Conservation (phyloP, 2,797 vertebrate species). For the Bucorvus abyssinicus region DNA sequence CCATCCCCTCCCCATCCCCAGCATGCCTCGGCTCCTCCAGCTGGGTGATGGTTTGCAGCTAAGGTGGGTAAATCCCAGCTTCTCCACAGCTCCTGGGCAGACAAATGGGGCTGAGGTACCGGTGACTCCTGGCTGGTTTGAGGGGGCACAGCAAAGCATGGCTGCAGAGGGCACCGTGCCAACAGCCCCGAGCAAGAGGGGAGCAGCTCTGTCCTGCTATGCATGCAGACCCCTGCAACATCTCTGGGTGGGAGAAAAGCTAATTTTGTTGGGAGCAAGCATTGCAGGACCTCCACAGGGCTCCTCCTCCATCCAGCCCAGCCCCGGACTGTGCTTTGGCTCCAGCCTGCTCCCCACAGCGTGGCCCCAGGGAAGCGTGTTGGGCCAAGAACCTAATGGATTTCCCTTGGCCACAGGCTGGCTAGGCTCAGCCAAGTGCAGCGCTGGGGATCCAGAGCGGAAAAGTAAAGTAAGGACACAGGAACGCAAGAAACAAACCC, state of each 20-base stretch:
- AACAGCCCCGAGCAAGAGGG: not conserved
- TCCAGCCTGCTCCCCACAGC: not conserved
- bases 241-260: not conserved
- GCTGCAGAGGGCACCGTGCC: fast-evolving
- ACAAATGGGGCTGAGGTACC: fast-evolving
- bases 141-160: not conserved
- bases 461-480: slow-evolving; percentile 27
- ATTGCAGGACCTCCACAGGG: not conserved
- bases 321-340: not conserved
- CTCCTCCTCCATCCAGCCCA: not conserved
- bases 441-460: not conserved
- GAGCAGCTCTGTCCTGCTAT: fast-evolving
- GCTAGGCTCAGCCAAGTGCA: not conserved
- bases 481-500: not conserved
- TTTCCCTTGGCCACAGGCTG: not conserved
- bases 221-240: not conserved
- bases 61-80: not conserved
- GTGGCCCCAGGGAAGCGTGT: fast-evolving
- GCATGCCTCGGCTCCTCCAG: not conserved
- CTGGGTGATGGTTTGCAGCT: not conserved
- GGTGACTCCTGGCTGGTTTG: not conserved
- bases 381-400: slow-evolving; percentile 1
- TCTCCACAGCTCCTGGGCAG: fast-evolving
- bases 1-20: not conserved
- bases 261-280: not conserved